Evolutionary conservation across 2,113 vertebrate genomes (phyloP).

Genomic region (Hemicordylus capensis): DNA sequence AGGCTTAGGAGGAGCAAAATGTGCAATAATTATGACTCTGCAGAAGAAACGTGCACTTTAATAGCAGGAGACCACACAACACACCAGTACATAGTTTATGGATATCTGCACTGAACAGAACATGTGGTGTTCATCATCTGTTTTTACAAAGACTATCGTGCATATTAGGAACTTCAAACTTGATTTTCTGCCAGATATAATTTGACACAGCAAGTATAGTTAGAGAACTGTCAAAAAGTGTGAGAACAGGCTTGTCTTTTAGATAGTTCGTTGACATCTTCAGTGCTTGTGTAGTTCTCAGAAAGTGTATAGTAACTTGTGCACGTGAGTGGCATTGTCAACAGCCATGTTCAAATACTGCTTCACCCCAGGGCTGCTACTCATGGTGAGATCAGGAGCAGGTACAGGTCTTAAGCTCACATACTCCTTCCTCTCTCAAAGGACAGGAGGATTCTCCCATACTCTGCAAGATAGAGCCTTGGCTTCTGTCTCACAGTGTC

Average conservation of each 20-base stretch:
- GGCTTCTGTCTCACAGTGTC: too few relatives aligned
- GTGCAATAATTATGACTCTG: neutral
- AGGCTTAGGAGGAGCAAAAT: too few relatives aligned
- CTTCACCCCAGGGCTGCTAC: neutral
- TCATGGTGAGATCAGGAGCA: neutral
- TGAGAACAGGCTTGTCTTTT: neutral
- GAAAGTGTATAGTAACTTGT: neutral
- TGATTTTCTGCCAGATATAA: neutral
- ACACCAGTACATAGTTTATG: neutral
- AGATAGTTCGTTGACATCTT: neutral
- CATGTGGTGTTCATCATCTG: neutral
- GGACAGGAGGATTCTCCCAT: too few relatives aligned
- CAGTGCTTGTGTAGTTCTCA: neutral
- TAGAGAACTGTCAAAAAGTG: neutral
- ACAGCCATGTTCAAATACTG: neutral
- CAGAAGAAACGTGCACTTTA: neutral
- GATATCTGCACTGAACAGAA: neutral
- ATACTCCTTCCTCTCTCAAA: neutral
- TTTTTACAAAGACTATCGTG: neutral
- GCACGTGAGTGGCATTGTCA: neutral
- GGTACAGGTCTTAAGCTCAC: too few relatives aligned
- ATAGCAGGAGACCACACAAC: neutral
- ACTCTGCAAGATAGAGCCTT: too few relatives aligned
- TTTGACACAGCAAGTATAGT: neutral
- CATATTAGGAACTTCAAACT: neutral